Evolutionary conservation across 92 coral and sea anemone species (phyloP).

Genomic region (Zoanthus solanderi): DNA sequence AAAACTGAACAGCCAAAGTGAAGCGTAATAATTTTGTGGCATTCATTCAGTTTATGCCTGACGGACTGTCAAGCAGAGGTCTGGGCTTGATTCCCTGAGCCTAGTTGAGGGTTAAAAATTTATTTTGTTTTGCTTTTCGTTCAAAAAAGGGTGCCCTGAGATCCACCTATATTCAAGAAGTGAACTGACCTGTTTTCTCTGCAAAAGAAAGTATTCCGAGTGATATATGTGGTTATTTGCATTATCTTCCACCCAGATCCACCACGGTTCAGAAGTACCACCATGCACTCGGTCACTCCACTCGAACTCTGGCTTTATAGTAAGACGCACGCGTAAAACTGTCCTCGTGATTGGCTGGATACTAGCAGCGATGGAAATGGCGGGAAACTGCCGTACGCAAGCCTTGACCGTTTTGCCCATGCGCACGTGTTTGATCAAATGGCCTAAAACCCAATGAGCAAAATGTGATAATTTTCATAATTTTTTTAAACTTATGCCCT

Average conservation of each 20-base stretch:
- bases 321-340: conserved; percentile 95
- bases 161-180: not conserved
- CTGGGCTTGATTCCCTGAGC: no score
- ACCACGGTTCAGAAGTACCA: conserved; percentile 96
- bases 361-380: conserved; percentile 89
- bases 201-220: conserved; percentile 94
- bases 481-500: no score
- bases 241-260: conserved; percentile 99
- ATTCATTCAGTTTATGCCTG: no score
- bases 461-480: not conserved
- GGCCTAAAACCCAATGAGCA: conserved; percentile 67
- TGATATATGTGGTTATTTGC: conserved; percentile 96
- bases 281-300: conserved; percentile 97
- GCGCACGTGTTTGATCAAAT: conserved; percentile 91
- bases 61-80: no score
- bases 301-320: conserved; percentile 90
- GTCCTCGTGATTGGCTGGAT: conserved; percentile 99
- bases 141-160: no score
- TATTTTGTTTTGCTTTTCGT: no score
- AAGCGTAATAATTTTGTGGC: no score
- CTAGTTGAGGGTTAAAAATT: no score
- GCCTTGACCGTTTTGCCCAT: conserved; percentile 91
- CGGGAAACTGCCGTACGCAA: conserved; percentile 91
- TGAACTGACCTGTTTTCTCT: conserved; percentile 88
- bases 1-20: no score